Base-by-base conservation (phyloP, 2,888 invertebrate species). In the Hemaris fuciformis region DNA sequence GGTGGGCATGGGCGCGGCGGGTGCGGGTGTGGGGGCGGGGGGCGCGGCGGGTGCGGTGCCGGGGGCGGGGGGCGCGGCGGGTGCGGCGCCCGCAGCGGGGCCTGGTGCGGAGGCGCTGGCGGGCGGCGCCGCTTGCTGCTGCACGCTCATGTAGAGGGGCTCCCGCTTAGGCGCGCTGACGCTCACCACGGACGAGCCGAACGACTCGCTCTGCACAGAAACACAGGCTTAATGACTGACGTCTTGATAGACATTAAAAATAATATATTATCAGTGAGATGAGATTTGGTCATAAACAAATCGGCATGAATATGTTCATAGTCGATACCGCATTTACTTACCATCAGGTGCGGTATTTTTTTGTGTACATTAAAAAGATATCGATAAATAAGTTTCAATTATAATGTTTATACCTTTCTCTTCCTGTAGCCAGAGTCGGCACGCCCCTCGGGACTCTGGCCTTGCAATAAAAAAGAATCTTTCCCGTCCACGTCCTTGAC, bases 391-490 rank as follows among this genome's bases (percentile, higher is more conserved):
- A 38, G 20, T 1, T 38, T n/a, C n/a, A n/a, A n/a, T 31, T 0
- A 23, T 6, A 45, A 10, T 42, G 1, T 13, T 8, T n/a, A 3
- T 41, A 73, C 77, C 77, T 79, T 74, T 74, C 66, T 73, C 69
- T 76, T 76, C 70, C 71, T 73, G 66, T 73, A 79, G 88, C 89
- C 89, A 88, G 90, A 84, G 88, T 80, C 79, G 80, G 80, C 77
- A 70, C 88, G 89, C 88, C 85, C 88, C 68, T 77, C 82, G 83
- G 76, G 72, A 79, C 90, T 83, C 91, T 85, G 90, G 89, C 91
- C 79, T 73, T 80, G 84, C 72, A 74, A 89, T 91, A 91, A 91
- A 91, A 91, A 91, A 90, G 88, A 76, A 74, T 84, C 88, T 75
- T 83, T 82, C 43, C 64, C 77, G 63, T 84, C 85, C 58, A 77